Conservation (phyloP, 2,113 vertebrate species). For the Sebastes fasciatus region DNA sequence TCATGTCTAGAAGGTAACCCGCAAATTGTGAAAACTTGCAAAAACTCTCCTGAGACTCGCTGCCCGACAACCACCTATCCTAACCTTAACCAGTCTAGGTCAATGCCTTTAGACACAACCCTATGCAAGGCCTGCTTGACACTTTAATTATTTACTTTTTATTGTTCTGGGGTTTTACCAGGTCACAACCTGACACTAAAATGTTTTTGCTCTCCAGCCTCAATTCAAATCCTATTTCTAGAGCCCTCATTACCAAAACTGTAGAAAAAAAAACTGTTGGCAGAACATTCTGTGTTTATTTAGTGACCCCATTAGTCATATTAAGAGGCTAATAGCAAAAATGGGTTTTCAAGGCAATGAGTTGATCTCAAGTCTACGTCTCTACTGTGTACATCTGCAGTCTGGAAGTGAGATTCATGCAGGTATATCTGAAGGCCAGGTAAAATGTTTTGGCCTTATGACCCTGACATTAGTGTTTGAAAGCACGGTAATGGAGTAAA, state of each 20-base stretch:
- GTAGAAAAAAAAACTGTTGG: no score
- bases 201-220: background rate
- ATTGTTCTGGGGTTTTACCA: background rate
- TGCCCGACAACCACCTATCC: no score
- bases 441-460: background rate
- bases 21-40: no score
- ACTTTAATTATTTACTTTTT: background rate
- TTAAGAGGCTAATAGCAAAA: background rate
- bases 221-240: background rate
- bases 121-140: background rate
- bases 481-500: background rate
- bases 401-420: background rate
- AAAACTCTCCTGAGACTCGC: no score
- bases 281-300: background rate
- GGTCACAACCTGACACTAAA: background rate
- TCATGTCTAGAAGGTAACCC: no score
- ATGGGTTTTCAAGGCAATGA: background rate
- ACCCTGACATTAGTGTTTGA: background rate
- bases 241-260: background rate
- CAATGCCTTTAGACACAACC: no score
- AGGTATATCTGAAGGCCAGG: background rate
- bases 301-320: background rate
- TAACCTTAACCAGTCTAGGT: no score
- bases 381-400: background rate
- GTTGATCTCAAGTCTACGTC: background rate